Evolutionary conservation across 2,113 vertebrate species (phyloP), one percentile per base, ranked within the genome.

Genomic region (Syngnathus typhle): DNA sequence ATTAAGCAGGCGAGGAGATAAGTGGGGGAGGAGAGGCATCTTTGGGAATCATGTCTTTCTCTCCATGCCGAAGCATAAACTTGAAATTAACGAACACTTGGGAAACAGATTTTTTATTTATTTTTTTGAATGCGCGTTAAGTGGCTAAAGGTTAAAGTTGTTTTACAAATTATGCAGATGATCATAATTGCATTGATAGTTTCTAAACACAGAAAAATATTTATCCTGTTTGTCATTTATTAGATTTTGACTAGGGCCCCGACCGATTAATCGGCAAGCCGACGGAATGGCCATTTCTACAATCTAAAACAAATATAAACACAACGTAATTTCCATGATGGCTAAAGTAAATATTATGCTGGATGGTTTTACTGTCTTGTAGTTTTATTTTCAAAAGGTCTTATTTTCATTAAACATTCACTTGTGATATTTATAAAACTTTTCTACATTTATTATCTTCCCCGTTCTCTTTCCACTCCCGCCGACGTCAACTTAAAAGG

Each of bases 381-480:
- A 21, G 39, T 65, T 64, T 60, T 18, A 62, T 37, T 15, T 10
- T 56, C 36, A 56, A 64, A 56, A 68, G 49, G 41, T 52, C 27
- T 61, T 68, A 55, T 67, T 74, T 75, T 49, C 18, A 78, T 82
- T 71, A 79, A 84, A 88, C 68, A 88, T 89, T 87, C 87, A 89
- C 83, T 75, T 60, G 0, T 62, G 68, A 70, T 32, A 32, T 62
- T 44, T 16, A 16, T 36, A 37, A 52, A n/a, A 41, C 21, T n/a
- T 51, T n/a, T 60, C 23, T 6, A 21, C 13, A 0, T 46, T 36
- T 3, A 52, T 65, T 21, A 36, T 39, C 46, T 16, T 4, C 51
- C 37, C 44, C 7, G 79, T 80, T 67, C 61, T 47, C 23, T 61
- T 67, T 49, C n/a, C 16, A 54, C 39, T 62, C 32, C 5, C 27